Conservation (phyloP, 2,113 vertebrate genomes). For the Brachionichthys hirsutus region DNA sequence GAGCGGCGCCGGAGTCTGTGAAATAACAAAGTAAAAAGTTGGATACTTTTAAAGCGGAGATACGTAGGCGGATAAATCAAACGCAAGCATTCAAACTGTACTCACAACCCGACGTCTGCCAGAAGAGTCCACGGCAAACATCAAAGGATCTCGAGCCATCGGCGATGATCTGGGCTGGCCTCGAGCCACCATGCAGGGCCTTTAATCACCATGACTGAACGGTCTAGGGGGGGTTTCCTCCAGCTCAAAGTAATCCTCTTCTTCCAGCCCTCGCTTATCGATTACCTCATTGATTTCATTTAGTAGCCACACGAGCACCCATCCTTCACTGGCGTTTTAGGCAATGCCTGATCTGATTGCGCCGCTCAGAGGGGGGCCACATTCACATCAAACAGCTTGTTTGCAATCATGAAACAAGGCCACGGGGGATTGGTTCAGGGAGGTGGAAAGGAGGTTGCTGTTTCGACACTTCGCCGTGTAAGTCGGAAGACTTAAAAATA, state of each 20-base stretch:
- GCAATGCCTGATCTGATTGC: constrained; percentile 59
- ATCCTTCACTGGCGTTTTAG: constrained; percentile 47
- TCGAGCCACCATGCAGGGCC: constrained; percentile 28
- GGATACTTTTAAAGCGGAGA: constrained; percentile 1
- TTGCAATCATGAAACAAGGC: constrained; percentile 14
- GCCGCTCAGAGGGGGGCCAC: not conserved
- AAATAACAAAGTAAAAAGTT: not conserved
- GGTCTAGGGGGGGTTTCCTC: constrained; percentile 47
- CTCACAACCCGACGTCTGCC: constrained; percentile 1
- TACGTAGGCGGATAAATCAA: no score
- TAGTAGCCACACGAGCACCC: constrained; percentile 35
- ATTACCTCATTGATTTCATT: constrained; percentile 70
- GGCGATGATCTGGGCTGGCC: constrained; percentile 12
- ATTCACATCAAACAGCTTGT: constrained; percentile 8
- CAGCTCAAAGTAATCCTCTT: constrained; percentile 64
- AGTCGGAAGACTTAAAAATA: not conserved
- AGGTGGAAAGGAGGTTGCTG: not conserved
- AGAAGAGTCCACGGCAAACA: constrained; percentile 23
- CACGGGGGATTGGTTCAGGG: not conserved
- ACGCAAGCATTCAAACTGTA: constrained; percentile 9
- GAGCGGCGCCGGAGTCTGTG: not conserved
- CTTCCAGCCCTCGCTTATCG: constrained; percentile 58
- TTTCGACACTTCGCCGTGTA: not conserved
- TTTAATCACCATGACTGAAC: constrained; percentile 68
- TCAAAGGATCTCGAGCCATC: constrained; percentile 40